Evolutionary conservation across 35 echinoderm and acorn worm species (phyloP), one percentile per base, ranked within the genome.

Genomic region (Heliocidaris erythrogramma): DNA sequence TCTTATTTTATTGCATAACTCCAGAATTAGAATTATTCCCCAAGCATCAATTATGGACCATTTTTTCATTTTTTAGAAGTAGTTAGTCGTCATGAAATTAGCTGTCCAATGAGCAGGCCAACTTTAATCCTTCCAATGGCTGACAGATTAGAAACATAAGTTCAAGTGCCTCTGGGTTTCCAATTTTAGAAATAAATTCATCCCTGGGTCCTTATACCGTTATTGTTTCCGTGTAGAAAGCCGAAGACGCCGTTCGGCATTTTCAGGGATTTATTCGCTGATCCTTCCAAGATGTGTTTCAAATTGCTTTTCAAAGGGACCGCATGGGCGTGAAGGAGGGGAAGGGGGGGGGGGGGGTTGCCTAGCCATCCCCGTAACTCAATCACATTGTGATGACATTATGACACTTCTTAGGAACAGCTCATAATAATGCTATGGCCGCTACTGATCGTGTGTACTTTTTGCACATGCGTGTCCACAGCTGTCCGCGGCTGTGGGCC

Each of bases 281-380:
- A 78, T 18, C 18, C 65, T 8, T 78, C 65, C 5, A 24, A 78
- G 6, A 78, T 78, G 65, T 78, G 65, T 78, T 78, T 78, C 65
- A 78, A 78, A 78, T 78, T 78, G 65, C 21, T 78, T 78, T 78
- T 78, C 65, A 78, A 78, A 78, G 65, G 27, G 65, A n/a, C 65
- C 65, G 65, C 4, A 18, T 24, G 14, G 7, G 5, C 65, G 65
- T 0, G 17, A 4, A 65, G 35, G 35, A 42, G 35, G 35, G 3
- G 60, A 6, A 24, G 60, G 17, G 60, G 60, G 21, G 14, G 60
- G 13, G 60, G 18, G 21, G 61, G 13, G 24, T 0, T 0, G 24
- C 16, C 61, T 16, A 24, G 16, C 24, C 61, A 2, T 78, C 65
- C 65, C 65, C 18, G 8, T 7, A 27, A 4, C 21, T 18, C 17